phyloP scores from a whole-genome alignment of 2,113 vertebrate species.

The Phrynosoma blainvillii region DNA sequence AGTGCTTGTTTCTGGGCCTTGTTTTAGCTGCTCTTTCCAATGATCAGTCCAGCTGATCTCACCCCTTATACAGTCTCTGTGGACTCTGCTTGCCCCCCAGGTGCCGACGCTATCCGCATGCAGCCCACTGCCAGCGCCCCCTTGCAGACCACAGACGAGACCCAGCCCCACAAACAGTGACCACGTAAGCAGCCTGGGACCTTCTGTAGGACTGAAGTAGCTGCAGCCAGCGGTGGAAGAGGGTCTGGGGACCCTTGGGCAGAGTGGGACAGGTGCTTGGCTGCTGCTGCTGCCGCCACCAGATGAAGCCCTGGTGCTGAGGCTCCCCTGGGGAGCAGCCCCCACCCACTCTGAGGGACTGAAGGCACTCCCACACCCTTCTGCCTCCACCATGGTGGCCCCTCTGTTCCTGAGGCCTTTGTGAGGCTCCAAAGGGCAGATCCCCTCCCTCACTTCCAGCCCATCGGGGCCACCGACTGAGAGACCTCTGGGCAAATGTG shows the following conservation, averaged over 20 bases:
- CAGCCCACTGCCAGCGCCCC: constrained; percentile 3
- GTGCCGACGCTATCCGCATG: constrained; percentile 8
- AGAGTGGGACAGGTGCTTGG: background rate
- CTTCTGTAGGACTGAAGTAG: too few species aligned
- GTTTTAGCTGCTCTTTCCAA: background rate
- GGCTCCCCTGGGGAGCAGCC: background rate
- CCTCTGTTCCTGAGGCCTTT: background rate
- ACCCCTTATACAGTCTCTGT: background rate
- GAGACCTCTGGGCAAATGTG: too few species aligned
- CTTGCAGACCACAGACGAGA: background rate
- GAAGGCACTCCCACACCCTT: background rate
- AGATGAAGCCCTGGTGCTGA: background rate
- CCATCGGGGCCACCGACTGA: too few species aligned
- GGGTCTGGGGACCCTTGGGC: too few species aligned
- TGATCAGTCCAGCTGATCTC: background rate
- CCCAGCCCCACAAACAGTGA: background rate
- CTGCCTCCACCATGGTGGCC: background rate
- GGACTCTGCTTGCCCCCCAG: background rate
- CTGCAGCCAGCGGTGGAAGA: too few species aligned
- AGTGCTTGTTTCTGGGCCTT: background rate
- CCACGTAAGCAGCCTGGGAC: background rate
- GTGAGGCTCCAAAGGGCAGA: too few species aligned
- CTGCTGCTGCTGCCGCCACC: too few species aligned
- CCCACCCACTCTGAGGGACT: too few species aligned
- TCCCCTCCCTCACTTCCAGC: too few species aligned